phyloP scores from a whole-genome alignment of 2,888 invertebrate species.

The Drosophila merina region DNA sequence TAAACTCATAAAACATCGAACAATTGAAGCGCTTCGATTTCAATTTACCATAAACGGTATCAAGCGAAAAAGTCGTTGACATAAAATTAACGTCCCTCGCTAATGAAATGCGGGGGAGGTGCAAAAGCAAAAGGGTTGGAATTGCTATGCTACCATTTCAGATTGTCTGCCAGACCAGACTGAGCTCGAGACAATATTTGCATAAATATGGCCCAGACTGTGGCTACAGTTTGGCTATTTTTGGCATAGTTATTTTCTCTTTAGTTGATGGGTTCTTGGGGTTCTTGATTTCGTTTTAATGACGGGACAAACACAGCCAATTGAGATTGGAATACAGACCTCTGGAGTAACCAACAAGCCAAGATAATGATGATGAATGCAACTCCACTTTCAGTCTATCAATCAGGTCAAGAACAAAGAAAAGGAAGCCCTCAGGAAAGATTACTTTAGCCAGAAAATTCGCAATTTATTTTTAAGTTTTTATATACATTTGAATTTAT shows the following conservation, averaged over 20 bases:
- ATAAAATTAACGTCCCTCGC: conserved; percentile 75
- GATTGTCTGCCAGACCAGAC: conserved; percentile 47
- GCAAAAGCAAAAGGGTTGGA: conserved; percentile 32
- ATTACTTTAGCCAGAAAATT: too few relatives aligned
- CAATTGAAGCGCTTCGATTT: conserved; percentile 76
- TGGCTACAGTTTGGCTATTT: conserved; percentile 28
- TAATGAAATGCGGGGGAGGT: conserved; percentile 69
- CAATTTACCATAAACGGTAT: conserved; percentile 72
- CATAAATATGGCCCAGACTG: conserved; percentile 43
- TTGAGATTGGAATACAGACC: conserved; percentile 49
- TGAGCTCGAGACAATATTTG: conserved; percentile 41
- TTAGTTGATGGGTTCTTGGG: conserved; percentile 39
- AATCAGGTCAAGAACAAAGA: conserved; percentile 6
- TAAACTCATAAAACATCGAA: conserved; percentile 79
- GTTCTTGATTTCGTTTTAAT: conserved; percentile 76
- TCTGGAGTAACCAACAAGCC: not conserved
- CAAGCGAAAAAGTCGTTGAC: conserved; percentile 74
- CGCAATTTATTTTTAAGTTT: not conserved
- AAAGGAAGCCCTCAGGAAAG: too few relatives aligned
- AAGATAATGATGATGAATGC: conserved; percentile 1
- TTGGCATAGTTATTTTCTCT: conserved; percentile 36
- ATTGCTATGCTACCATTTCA: conserved; percentile 14
- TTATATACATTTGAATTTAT: not conserved
- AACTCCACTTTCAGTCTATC: not conserved
- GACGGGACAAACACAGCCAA: conserved; percentile 36